Base-by-base conservation (phyloP, 2,888 invertebrate species). In the Myopa tessellatipennis region DNA sequence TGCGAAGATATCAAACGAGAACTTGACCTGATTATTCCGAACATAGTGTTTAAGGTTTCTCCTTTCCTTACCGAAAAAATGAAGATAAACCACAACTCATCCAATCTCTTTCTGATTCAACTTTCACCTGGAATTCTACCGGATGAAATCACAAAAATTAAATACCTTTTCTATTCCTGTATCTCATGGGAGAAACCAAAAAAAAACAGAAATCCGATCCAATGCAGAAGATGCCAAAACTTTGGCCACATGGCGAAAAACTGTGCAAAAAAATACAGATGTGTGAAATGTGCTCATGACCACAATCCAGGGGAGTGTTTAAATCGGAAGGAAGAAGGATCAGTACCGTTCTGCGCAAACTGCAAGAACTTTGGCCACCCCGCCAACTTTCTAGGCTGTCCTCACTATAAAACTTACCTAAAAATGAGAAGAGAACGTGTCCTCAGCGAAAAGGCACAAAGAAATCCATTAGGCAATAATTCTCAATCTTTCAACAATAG, bases 111-210 rank as follows among this genome's bases (percentile, higher is more conserved):
- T n/a, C n/a, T n/a, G n/a, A n/a, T n/a, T n/a, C n/a, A n/a, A n/a
- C n/a, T n/a, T n/a, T n/a, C n/a, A n/a, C n/a, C n/a, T n/a, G n/a
- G n/a, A n/a, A n/a, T n/a, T n/a, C n/a, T 10, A 38, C 8, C 58
- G 16, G 61, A 63, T 63, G 61, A 63, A 18, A 68, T 68, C 16
- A 6, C 45, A n/a, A 68, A 68, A 68, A 68, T 69, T 5, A 69
- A 18, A 68, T 50, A 14, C 4, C 8, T 68, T 2, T 40, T 69
- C 26, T 8, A n/a, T 4, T 50, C 69, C 1, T 26, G 26, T 4
- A 50, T 69, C n/a, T 12, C 45, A 10, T 69, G 69, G 69, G 69
- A 69, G 52, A 69, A 69, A 69, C n/a, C n/a, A n/a, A n/a, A n/a
- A 34, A 50, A 18, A 68, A 68, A 68, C 34, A 68, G 18, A 7